Evolutionary conservation across 2,113 vertebrate genomes (phyloP), one percentile per base, ranked within the genome.

Genomic region (Erpornis zantholeuca): DNA sequence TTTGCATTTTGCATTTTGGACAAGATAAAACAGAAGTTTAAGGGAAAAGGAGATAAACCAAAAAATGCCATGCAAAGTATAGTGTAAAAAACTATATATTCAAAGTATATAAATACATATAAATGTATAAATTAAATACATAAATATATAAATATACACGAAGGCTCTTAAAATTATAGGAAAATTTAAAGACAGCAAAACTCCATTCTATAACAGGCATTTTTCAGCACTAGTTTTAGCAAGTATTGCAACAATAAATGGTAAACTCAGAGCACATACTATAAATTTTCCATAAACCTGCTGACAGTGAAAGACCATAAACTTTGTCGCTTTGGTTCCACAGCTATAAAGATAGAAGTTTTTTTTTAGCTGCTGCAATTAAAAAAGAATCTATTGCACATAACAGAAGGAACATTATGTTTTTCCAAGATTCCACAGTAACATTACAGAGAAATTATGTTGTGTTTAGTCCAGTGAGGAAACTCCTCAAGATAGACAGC

Each of bases 361-460:
- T 95, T 96, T 97, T 96, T 96, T 96, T 97, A 96, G 95, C 70
- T 91, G 94, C 90, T 88, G 90, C 93, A 97, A 96, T 96, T 97
- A 97, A 97, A 97, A 65, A 95, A 93, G 95, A 96, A 92, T 95
- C 94, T 91, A 87, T 90, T 96, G 91, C 88, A 95, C 95, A 93
- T 91, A 95, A 85, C 90, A 90, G 89, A 75, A 94, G 93, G 95
- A 96, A 96, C 96, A 96, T 92, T 89, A 91, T 96, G 96, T 96
- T 97, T 97, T 96, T 96, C 95, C 94, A 97, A 97, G 94, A 95
- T 96, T 97, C 95, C 92, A 90, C 94, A 88, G 94, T 93, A 96
- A 92, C 94, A 96, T 95, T 95, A 95, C 93, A 96, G 90, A 96
- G 87, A 95, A 96, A 86, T 94, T 76, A 92, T 94, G 87, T 54